Evolutionary conservation across 2,113 vertebrate genomes (phyloP).

Genomic region (Agapornis roseicollis): DNA sequence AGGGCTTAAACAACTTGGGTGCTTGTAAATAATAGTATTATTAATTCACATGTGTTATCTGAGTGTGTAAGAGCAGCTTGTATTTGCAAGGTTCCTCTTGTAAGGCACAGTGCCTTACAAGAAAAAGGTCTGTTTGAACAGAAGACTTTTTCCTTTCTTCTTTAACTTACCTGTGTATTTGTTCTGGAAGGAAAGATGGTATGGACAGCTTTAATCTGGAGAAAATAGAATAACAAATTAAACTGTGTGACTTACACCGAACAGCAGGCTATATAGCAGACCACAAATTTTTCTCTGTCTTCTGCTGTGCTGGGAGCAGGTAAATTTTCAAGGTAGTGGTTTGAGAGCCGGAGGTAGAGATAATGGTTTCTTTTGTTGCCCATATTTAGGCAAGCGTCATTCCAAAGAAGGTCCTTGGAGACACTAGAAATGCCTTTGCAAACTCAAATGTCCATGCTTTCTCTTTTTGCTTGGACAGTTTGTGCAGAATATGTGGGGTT

Average conservation of each 20-base stretch:
- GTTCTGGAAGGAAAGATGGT: neutral
- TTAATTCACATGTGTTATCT: fast-evolving
- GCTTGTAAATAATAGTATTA: neutral
- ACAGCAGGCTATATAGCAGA: neutral
- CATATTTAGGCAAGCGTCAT: fast-evolving
- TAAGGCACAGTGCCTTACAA: neutral
- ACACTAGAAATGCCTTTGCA: neutral
- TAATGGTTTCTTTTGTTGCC: neutral
- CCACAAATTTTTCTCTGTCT: neutral
- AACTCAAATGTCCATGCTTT: fast-evolving
- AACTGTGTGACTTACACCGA: neutral
- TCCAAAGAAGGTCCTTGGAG: neutral
- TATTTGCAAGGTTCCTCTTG: fast-evolving
- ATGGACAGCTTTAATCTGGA: neutral
- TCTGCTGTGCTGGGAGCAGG: neutral
- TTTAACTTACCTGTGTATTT: neutral
- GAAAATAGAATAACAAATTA: neutral
- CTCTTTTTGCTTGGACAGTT: neutral
- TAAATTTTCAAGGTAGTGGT: neutral
- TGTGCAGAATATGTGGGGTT: neutral
- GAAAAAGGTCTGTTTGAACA: neutral
- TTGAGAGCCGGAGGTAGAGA: neutral
- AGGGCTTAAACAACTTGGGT: neutral
- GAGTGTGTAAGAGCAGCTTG: neutral
- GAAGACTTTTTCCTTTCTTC: fast-evolving